Base-by-base conservation (phyloP, 2,888 invertebrate genomes). In the Ophraella communa region DNA sequence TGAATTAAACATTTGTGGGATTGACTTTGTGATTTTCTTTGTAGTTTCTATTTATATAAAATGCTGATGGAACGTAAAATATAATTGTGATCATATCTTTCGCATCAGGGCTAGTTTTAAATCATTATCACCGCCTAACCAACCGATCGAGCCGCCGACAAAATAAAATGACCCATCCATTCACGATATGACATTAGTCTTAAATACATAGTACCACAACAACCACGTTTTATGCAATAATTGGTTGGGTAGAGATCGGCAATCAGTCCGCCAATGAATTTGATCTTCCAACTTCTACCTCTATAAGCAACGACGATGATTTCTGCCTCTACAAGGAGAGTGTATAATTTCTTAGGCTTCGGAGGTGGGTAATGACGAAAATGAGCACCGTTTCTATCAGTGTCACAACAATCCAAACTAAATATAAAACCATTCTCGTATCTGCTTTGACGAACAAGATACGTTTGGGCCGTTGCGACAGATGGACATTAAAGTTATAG, bases 301-400 rank as follows among this genome's bases (percentile, higher is more conserved):
- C 17, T 51, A 45, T 24, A 23, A 18, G 30, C 54, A 35, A 42
- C 55, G 71, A 73, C 71, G 68, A 66, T 73, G 69, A 68, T 69
- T 71, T 72, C 68, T 71, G 67, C 73, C 74, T 71, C 76, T 73
- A 78, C 75, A 73, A 76, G 73, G 75, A 76, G n/a, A n/a, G 73
- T 77, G 76, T 76, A 80, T 81, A 81, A 82, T 82, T 79, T 77
- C 78, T 39, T 3, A 79, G 79, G 80, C 77, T 80, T 81, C 35
- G 79, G 79, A 80, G 78, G 77, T 71, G 77, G 75, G 81, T 82
- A 82, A 82, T 82, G 81, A 82, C 81, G 79, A 82, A n/a, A 82
- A 82, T 82, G 80, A 82, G 81, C 79, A 80, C 79, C 77, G 79
- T 76, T 77, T 73, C 72, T 78, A 73, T 74, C 74, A 78, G 76